A percentile compares a stretch with the other conserved stretches of the same genome.
Conservation (phyloP, 2,888 invertebrate genomes). For the Drosophila monieri region DNA sequence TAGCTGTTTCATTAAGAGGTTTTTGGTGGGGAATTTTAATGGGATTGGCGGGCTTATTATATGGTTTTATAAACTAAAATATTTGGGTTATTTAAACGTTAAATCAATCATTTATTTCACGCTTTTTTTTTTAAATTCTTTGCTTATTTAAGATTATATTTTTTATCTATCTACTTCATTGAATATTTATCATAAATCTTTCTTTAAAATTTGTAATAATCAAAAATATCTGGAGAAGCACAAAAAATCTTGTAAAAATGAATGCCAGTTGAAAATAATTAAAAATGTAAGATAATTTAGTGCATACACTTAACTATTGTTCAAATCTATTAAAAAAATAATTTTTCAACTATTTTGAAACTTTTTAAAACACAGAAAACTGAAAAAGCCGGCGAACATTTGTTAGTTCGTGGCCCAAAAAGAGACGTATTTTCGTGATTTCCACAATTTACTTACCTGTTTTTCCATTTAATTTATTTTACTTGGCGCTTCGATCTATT, state of each 20-base stretch:
- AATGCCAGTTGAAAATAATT: background rate
- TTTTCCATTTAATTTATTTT: background rate
- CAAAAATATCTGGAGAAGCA: background rate
- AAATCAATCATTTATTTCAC: too few species aligned
- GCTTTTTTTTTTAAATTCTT: too few species aligned
- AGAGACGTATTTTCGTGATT: background rate
- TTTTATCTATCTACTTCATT: too few species aligned
- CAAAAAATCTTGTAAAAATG: background rate
- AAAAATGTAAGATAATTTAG: background rate
- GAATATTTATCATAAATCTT: too few species aligned
- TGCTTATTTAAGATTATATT: too few species aligned
- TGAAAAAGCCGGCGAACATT: background rate
- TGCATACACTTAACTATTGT: background rate
- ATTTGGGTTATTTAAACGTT: too few species aligned
- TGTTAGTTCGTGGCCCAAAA: constrained; percentile 1
- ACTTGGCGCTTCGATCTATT: background rate
- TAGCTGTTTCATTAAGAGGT: background rate
- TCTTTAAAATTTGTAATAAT: too few species aligned
- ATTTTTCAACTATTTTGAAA: background rate
- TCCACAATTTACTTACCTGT: background rate
- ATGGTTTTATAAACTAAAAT: background rate
- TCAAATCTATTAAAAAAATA: background rate
- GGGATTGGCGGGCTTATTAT: background rate
- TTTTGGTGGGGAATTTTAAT: background rate
- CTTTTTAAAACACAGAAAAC: background rate